These are phyloP conservation scores for Cydia pomonella DNA, from an alignment of 1,140 invertebrate species.

Conservation along the genomic window DNA sequence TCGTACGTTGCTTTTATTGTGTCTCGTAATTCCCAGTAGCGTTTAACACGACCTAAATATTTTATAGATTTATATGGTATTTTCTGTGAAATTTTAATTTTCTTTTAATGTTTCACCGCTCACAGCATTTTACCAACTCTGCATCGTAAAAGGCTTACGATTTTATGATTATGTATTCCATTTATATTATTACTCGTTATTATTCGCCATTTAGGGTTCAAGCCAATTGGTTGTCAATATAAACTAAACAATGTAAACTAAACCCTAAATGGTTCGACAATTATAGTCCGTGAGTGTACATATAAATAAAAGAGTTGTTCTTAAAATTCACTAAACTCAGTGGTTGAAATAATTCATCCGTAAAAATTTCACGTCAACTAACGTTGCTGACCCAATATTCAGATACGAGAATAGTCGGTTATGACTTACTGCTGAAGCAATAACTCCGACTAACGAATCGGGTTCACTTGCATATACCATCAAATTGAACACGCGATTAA, in stretches of 20 bases:
- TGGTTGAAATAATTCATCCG: background rate
- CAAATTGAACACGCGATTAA: slow-evolving; percentile 25
- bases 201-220: too few relatives aligned
- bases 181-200: too few relatives aligned
- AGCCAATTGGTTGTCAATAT: too few relatives aligned
- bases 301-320: background rate
- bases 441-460: slow-evolving; percentile 13
- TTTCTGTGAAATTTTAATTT: too few relatives aligned
- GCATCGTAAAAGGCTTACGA: background rate
- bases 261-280: too few relatives aligned
- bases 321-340: background rate
- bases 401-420: background rate
- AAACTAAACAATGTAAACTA: too few relatives aligned
- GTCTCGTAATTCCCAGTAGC: too few relatives aligned
- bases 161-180: background rate
- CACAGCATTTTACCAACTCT: background rate
- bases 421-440: background rate
- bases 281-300: too few relatives aligned
- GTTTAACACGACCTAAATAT: too few relatives aligned
- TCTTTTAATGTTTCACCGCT: too few relatives aligned
- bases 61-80: too few relatives aligned
- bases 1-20: too few relatives aligned
- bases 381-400: background rate
- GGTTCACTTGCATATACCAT: slow-evolving; percentile 10
- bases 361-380: background rate